These are phyloP conservation scores for Kryptopterus vitreolus DNA, from an alignment of 2,797 vertebrate genomes.

Conservation along the genomic window DNA sequence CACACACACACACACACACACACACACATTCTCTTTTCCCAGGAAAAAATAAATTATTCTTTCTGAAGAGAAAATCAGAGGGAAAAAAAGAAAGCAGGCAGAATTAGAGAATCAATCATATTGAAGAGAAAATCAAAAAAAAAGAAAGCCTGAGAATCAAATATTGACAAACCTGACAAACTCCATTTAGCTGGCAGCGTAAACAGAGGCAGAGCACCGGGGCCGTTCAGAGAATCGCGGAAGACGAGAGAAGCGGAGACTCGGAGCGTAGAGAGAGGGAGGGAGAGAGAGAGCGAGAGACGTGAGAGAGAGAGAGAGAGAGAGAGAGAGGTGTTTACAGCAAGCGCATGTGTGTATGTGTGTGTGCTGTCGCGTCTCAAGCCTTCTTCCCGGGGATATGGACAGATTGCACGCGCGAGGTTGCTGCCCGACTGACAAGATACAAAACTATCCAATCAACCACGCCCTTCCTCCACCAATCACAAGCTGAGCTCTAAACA, in stretches of 20 bases:
- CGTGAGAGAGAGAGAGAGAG: conserved; percentile 29
- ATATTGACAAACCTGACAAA: conserved; percentile 98
- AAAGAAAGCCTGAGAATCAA: too few relatives aligned
- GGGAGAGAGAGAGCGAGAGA: conserved; percentile 58
- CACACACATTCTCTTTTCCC: conserved; percentile 55
- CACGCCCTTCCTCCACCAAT: conserved; percentile 95
- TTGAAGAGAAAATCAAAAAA: too few relatives aligned
- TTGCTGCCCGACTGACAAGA: conserved; percentile 90
- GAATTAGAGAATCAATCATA: conserved; percentile 84
- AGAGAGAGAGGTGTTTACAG: conserved; percentile 58
- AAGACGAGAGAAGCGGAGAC: conserved; percentile 68
- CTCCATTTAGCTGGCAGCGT: conserved; percentile 96
- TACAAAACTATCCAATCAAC: conserved; percentile 94
- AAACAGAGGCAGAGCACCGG: conserved; percentile 78
- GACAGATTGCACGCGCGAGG: conserved; percentile 89
- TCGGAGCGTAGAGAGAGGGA: conserved; percentile 61
- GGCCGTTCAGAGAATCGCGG: conserved; percentile 77
- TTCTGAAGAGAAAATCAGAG: conserved; percentile 51
- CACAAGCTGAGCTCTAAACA: conserved; percentile 89
- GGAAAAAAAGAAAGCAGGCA: conserved; percentile 59
- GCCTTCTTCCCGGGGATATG: conserved; percentile 84
- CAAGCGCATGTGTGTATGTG: conserved; percentile 60
- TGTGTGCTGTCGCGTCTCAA: conserved; percentile 80
- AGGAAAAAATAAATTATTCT: conserved; percentile 69
- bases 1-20: conserved; percentile 56